Conservation (phyloP, 1,140 invertebrate species). For the Anoplophora glabripennis region DNA sequence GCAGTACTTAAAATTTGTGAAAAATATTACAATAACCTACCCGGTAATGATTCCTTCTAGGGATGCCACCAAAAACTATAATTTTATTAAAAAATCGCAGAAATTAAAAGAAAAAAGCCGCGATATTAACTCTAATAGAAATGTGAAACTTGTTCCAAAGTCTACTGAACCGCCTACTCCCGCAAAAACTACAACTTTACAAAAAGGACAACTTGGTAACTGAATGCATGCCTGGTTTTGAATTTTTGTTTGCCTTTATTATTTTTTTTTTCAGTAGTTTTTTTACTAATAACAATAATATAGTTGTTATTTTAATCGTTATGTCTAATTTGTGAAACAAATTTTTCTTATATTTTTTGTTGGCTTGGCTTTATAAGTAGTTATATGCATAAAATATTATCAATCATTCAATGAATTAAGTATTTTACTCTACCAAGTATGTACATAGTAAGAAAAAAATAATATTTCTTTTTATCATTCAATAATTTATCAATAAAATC, state of each 20-base stretch:
- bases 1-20: slow-evolving; percentile 44
- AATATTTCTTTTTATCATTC: too few species aligned
- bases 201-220: slow-evolving; percentile 6
- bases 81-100: slow-evolving; percentile 47
- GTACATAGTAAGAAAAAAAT: too few species aligned
- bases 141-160: slow-evolving; percentile 39
- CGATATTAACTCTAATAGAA: slow-evolving; percentile 50
- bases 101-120: slow-evolving; percentile 49
- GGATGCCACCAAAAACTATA: slow-evolving; percentile 52
- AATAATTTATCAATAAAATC: too few species aligned
- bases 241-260: not conserved
- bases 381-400: too few species aligned
- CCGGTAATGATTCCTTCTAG: slow-evolving; percentile 63
- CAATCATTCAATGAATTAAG: too few species aligned
- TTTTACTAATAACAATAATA: not conserved
- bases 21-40: slow-evolving; percentile 70
- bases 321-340: too few species aligned
- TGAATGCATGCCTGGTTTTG: slow-evolving; percentile 5
- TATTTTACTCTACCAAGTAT: too few species aligned
- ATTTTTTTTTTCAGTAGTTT: not conserved
- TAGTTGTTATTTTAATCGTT: too few species aligned
- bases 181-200: not conserved
- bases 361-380: too few species aligned
- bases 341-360: too few species aligned
- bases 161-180: slow-evolving; percentile 27